These are phyloP conservation scores for Drosophila willistoni DNA, from an alignment of 1,140 invertebrate species.

Conservation along the genomic window DNA sequence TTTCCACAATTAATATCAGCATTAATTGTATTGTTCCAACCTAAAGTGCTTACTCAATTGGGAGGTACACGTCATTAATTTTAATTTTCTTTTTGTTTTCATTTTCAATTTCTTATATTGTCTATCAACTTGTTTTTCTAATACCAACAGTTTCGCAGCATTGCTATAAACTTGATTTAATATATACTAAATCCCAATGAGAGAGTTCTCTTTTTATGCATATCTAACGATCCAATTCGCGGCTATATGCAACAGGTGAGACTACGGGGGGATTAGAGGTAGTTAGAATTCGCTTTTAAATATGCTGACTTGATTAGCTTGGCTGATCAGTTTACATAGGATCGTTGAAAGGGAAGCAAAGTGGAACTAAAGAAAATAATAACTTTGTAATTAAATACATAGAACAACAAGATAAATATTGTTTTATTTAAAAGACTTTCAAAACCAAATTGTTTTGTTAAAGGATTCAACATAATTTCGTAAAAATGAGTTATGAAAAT, in stretches of 20 bases:
- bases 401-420: too few species aligned
- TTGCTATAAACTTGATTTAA: not conserved
- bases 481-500: too few species aligned
- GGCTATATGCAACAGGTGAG: not conserved
- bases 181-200: not conserved
- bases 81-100: not conserved
- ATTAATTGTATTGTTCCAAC: not conserved
- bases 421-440: not conserved
- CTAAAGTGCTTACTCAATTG: not conserved
- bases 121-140: not conserved
- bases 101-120: too few species aligned
- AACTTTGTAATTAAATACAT: not conserved
- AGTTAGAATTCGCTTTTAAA: slow-evolving; percentile 1
- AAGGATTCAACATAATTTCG: too few species aligned
- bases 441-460: too few species aligned
- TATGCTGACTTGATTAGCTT: not conserved
- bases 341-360: slow-evolving; percentile 2
- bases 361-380: not conserved
- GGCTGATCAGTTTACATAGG: not conserved
- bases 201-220: not conserved
- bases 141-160: too few species aligned
- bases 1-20: too few species aligned
- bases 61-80: not conserved
- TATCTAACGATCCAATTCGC: not conserved
- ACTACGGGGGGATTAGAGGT: not conserved